A percentile compares a stretch with the other conserved stretches of the same genome.
Evolutionary conservation across 2,797 vertebrate genomes (phyloP).

Genomic region (Mus caroli): DNA sequence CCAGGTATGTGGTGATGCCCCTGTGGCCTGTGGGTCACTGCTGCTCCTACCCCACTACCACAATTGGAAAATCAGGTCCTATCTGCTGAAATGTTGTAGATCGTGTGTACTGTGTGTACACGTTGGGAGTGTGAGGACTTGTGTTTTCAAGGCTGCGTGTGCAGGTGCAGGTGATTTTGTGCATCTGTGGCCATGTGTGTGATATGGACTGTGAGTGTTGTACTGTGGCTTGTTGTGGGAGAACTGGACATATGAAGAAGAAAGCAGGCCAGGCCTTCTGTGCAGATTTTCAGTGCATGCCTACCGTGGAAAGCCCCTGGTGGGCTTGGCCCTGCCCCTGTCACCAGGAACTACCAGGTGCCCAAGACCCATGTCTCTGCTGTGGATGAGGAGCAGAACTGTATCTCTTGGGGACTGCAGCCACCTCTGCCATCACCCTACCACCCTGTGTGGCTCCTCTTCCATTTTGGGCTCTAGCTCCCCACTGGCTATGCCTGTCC

Average conservation of each 20-base stretch:
- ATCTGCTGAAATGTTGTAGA: background rate
- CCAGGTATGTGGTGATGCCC: background rate
- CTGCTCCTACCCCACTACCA: background rate
- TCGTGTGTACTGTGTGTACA: background rate
- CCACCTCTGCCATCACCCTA: background rate
- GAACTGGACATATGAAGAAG: background rate
- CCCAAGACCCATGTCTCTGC: background rate
- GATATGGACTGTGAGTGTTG: background rate
- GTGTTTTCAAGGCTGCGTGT: background rate
- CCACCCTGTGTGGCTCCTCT: background rate
- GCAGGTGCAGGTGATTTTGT: background rate
- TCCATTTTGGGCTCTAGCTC: background rate
- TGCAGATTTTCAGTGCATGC: background rate
- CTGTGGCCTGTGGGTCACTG: background rate
- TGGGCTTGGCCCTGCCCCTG: no score
- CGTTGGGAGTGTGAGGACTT: background rate
- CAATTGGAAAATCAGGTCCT: background rate
- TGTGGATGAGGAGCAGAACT: background rate
- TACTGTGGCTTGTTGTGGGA: background rate
- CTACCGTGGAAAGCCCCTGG: background rate
- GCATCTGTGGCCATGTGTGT: background rate
- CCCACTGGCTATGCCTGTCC: background rate
- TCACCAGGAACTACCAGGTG: background rate
- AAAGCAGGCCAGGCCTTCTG: background rate
- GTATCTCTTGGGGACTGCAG: background rate